These are phyloP conservation scores for Acestrorhynchus altus DNA, from an alignment of 2,797 vertebrate species.

Conservation along the genomic window DNA sequence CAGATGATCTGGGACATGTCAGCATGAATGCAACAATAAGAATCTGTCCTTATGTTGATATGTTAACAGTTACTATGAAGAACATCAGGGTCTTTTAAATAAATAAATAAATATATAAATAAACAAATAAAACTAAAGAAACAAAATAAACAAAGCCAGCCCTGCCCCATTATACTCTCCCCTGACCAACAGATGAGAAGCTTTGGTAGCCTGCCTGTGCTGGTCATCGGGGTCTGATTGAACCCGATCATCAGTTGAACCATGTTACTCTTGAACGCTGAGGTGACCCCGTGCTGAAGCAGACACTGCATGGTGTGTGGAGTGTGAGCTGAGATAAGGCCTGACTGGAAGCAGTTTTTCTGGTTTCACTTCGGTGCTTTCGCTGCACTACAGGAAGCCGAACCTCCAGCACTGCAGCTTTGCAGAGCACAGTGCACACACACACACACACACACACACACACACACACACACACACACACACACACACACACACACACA, in stretches of 20 bases:
- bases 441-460: constrained; percentile 1
- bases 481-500: constrained; percentile 8
- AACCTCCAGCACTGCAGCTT: constrained; percentile 42
- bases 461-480: constrained; percentile 14
- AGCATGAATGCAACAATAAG: too few species aligned
- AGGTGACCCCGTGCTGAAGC: background rate
- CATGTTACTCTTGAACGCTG: too few species aligned
- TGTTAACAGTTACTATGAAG: too few species aligned
- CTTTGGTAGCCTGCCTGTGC: background rate
- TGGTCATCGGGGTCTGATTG: background rate
- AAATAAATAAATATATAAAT: too few species aligned
- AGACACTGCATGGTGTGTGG: background rate
- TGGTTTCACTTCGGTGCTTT: constrained; percentile 51
- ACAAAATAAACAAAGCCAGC: too few species aligned
- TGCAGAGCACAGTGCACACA: constrained; percentile 33
- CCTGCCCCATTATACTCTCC: too few species aligned
- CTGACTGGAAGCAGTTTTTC: constrained; percentile 54
- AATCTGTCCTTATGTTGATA: too few species aligned
- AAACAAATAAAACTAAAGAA: too few species aligned
- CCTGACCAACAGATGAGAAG: background rate
- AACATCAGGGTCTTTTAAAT: too few species aligned
- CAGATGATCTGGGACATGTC: too few species aligned
- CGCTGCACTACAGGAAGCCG: constrained; percentile 34
- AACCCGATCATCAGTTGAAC: background rate
- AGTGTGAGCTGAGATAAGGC: background rate